Conservation (phyloP, 2,113 vertebrate genomes). For the Corythornis cristatus region DNA sequence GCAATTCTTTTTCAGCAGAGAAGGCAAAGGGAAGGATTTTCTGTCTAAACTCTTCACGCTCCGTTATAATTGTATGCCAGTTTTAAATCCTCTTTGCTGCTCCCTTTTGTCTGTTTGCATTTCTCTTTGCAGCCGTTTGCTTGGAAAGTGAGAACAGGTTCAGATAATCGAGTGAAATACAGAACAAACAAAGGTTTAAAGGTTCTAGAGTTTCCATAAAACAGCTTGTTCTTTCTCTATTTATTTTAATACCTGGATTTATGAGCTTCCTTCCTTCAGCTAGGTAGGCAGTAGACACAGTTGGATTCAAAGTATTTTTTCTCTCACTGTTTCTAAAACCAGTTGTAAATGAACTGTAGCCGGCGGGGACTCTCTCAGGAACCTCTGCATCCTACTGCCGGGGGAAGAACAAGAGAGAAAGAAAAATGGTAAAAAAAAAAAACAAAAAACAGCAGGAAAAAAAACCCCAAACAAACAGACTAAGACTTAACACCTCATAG, state of each 20-base stretch:
- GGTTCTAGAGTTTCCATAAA: slow-evolving; percentile 31
- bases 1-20: not conserved
- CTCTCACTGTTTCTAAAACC: not conserved
- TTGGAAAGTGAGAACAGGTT: not conserved
- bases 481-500: not conserved
- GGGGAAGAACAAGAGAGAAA: not conserved
- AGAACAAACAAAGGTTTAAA: slow-evolving; percentile 40
- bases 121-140: slow-evolving; percentile 6
- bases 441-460: not conserved
- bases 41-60: not conserved
- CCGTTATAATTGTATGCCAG: not conserved
- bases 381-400: not conserved
- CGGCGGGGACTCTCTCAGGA: not conserved
- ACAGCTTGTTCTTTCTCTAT: not conserved
- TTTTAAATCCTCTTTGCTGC: slow-evolving; percentile 37
- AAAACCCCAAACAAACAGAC: not conserved
- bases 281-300: not conserved
- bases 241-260: slow-evolving; percentile 43
- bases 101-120: slow-evolving; percentile 43
- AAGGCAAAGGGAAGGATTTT: not conserved
- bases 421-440: not conserved
- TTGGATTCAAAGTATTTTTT: not conserved
- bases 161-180: not conserved
- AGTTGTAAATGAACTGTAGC: slow-evolving; percentile 34
- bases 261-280: not conserved